phyloP scores from a whole-genome alignment of 30 jellyfish, hydroid and myxozoan species.

The Hydractinia echinata region DNA sequence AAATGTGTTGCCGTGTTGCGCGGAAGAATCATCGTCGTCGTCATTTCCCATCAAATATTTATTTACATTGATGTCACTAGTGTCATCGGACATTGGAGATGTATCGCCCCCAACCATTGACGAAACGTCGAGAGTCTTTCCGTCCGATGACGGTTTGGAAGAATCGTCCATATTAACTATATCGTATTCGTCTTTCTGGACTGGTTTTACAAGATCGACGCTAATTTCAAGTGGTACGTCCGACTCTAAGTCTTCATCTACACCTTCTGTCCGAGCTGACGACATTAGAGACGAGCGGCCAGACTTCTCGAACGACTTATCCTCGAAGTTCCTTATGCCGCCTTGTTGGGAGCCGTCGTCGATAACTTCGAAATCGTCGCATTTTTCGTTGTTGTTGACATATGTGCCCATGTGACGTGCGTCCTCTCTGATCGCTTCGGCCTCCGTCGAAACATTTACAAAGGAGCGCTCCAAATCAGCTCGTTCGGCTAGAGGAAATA shows the following conservation, averaged over 20 bases:
- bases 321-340: constrained; percentile 74
- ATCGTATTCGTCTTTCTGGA: constrained; percentile 29
- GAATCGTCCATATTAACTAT: constrained; percentile 21
- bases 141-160: neutral
- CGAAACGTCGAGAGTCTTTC: neutral
- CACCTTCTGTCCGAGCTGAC: constrained; percentile 36
- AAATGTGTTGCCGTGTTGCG: constrained; percentile 8
- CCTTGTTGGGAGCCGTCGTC: constrained; percentile 74
- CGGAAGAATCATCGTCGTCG: constrained; percentile 24
- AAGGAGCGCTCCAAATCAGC: constrained; percentile 84
- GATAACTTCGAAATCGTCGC: constrained; percentile 93
- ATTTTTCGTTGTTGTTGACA: constrained; percentile 89
- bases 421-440: constrained; percentile 65
- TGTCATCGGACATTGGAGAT: constrained; percentile 15
- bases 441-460: constrained; percentile 90
- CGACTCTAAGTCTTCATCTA: constrained; percentile 60
- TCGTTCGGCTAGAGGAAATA: constrained; percentile 28
- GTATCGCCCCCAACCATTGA: neutral
- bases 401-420: constrained; percentile 59
- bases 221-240: constrained; percentile 82
- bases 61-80: constrained; percentile 5
- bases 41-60: constrained; percentile 20
- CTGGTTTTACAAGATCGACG: constrained; percentile 30
- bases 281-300: constrained; percentile 41
- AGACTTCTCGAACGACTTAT: constrained; percentile 70